Percentiles rank a stretch among this genome's conserved stretches.
phyloP scores from a whole-genome alignment of 1,140 invertebrate genomes.

The Adelges cooleyi region DNA sequence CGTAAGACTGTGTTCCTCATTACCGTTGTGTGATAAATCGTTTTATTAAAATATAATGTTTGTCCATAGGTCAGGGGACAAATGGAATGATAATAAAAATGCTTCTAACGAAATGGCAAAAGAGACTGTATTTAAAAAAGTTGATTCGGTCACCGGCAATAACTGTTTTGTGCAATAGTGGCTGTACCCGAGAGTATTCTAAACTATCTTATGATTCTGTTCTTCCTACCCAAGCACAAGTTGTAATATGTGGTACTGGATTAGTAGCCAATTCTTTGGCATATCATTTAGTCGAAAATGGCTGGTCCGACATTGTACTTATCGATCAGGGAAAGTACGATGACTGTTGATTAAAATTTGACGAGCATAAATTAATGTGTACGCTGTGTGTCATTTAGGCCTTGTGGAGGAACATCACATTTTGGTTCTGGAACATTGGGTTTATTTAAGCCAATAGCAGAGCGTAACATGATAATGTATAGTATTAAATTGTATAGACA shows the following conservation, averaged over 20 bases:
- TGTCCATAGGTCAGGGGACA: not conserved
- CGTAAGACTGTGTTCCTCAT: no score
- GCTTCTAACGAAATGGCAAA: constrained; percentile 7
- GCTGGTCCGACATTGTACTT: constrained; percentile 69
- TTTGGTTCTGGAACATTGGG: constrained; percentile 54
- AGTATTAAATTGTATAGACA: constrained; percentile 51
- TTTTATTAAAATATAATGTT: not conserved
- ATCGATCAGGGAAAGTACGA: constrained; percentile 58
- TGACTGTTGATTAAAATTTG: not conserved
- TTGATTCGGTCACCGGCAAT: not conserved
- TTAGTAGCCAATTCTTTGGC: constrained; percentile 87
- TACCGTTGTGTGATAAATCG: no score
- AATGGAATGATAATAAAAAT: not conserved
- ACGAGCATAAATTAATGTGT: not conserved
- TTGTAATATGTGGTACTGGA: constrained; percentile 88
- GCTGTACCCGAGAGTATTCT: not conserved
- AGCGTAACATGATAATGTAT: constrained; percentile 48
- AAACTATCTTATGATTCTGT: not conserved
- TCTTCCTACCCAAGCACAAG: constrained; percentile 42
- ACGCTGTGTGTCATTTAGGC: constrained; percentile 39
- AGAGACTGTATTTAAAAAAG: not conserved
- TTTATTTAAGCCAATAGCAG: constrained; percentile 44
- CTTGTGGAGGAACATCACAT: constrained; percentile 54
- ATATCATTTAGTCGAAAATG: constrained; percentile 78
- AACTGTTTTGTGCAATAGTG: not conserved